Evolutionary conservation across 2,888 invertebrate species (phyloP).

Genomic region (Falcaria lacertinaria): DNA sequence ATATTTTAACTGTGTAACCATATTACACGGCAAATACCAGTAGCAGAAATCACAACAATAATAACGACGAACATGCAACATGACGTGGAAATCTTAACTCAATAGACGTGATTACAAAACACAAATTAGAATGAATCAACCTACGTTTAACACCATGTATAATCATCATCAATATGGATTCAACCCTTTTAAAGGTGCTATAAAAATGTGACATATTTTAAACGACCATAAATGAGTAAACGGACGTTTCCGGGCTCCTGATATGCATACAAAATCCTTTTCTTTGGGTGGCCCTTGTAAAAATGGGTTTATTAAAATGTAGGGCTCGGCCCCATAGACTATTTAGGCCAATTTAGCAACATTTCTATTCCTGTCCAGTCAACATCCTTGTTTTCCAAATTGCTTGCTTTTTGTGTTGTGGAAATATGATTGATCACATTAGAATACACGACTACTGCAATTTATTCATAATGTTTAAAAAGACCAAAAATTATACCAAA

Average conservation of each 20-base stretch:
- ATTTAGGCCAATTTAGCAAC: constrained; percentile 9
- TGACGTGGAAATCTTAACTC: too few relatives aligned
- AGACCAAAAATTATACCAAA: too few relatives aligned
- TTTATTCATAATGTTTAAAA: too few relatives aligned
- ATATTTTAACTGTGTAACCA: too few relatives aligned
- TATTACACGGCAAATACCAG: too few relatives aligned
- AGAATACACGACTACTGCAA: constrained; percentile 1
- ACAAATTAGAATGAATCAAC: neutral
- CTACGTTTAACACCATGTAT: neutral
- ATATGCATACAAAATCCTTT: constrained; percentile 1
- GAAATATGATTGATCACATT: neutral
- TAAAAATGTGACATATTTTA: constrained; percentile 1
- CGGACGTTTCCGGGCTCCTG: neutral
- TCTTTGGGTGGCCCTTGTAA: constrained; percentile 1
- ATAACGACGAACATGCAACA: too few relatives aligned
- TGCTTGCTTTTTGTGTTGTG: constrained; percentile 1
- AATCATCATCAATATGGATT: neutral
- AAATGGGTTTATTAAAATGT: constrained; percentile 4
- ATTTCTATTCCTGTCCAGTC: constrained; percentile 9
- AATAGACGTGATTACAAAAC: neutral
- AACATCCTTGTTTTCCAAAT: constrained; percentile 3
- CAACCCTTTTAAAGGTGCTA: neutral
- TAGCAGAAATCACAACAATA: too few relatives aligned
- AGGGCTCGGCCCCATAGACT: constrained; percentile 1
- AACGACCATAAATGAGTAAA: neutral